These are phyloP conservation scores for Pangasius mekongensis DNA, from an alignment of 2,797 vertebrate genomes.

Conservation along the genomic window DNA sequence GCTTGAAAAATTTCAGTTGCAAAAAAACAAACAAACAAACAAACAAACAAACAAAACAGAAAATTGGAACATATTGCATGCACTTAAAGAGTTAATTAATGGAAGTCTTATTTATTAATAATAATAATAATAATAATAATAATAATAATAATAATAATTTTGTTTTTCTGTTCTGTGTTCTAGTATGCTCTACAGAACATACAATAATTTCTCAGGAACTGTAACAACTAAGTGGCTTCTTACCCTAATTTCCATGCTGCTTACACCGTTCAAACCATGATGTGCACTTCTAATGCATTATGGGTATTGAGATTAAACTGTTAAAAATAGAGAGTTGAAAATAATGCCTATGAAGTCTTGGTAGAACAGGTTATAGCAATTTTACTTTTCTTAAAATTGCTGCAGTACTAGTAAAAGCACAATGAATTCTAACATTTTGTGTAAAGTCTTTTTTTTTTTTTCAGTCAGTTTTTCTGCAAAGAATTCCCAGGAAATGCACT, in stretches of 20 bases:
- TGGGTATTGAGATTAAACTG: neutral
- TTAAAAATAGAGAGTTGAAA: neutral
- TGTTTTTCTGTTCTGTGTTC: neutral
- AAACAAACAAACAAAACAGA: too few species aligned
- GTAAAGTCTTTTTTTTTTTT: neutral
- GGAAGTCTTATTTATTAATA: neutral
- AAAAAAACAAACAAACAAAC: neutral
- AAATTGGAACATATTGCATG: neutral
- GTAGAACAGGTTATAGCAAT: neutral
- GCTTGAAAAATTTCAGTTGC: neutral
- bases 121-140: neutral
- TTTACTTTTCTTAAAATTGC: neutral
- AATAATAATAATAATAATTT: neutral
- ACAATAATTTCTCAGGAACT: neutral
- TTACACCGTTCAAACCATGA: neutral
- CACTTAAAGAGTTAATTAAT: neutral
- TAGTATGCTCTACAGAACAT: too few species aligned
- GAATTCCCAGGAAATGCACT: neutral
- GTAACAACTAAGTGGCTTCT: neutral
- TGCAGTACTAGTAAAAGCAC: neutral
- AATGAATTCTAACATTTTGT: neutral
- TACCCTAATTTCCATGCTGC: too few species aligned
- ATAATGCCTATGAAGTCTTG: neutral
- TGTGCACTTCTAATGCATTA: neutral
- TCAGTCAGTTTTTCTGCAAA: neutral